Evolutionary conservation across 2,113 vertebrate genomes (phyloP).

Genomic region (Pantherophis guttatus): DNA sequence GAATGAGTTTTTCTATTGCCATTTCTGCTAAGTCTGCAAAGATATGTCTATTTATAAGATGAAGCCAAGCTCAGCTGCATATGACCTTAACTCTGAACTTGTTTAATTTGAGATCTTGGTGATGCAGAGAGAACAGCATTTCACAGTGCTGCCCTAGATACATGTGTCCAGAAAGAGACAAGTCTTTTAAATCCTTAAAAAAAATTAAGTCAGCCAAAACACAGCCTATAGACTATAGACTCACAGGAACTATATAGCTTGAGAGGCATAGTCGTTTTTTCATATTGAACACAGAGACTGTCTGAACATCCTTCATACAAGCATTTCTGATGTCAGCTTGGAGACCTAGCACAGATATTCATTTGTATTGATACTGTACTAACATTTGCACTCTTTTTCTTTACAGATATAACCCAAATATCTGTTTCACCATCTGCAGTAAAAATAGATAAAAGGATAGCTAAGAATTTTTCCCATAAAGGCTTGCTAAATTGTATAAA

Average conservation of each 20-base stretch:
- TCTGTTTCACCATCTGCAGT: neutral
- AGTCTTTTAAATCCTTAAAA: neutral
- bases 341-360: neutral
- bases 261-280: neutral
- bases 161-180: neutral
- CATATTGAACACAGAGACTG: neutral
- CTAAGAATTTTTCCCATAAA: neutral
- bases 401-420: neutral
- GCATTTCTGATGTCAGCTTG: neutral
- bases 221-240: accelerated
- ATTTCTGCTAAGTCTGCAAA: neutral
- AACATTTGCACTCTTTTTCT: neutral
- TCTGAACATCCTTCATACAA: neutral
- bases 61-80: neutral
- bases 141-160: neutral
- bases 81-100: neutral
- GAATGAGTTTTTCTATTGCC: neutral
- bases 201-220: neutral
- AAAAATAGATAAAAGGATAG: neutral
- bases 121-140: constrained; percentile 11
- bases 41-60: neutral
- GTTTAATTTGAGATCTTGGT: constrained; percentile 9
- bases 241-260: neutral
- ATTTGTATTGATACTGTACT: neutral
- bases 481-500: neutral